Percentiles rank a stretch among this genome's conserved stretches.
These are phyloP conservation scores for Heliothis subflexa DNA, from an alignment of 1,140 invertebrate genomes.

Conservation along the genomic window DNA sequence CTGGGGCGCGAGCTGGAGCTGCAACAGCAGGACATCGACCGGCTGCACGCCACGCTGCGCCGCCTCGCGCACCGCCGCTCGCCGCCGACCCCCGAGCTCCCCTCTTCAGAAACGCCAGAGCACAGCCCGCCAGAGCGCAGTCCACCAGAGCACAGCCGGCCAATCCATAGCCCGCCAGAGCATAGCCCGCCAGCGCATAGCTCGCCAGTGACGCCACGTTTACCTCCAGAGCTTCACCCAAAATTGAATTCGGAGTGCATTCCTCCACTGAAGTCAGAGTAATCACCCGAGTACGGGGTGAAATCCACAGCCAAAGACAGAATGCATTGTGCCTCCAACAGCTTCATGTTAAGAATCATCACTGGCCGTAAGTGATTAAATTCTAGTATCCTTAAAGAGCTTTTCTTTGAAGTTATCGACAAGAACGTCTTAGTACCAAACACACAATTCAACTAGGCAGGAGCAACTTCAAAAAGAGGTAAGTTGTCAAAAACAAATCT, in stretches of 20 bases:
- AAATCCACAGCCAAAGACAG: no score
- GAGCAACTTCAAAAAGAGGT: no score
- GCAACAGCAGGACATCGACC: slow-evolving; percentile 59
- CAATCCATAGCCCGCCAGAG: not conserved
- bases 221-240: not conserved
- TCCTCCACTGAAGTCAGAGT: not conserved
- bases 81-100: not conserved
- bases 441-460: no score
- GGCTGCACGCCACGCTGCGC: slow-evolving; percentile 47
- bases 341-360: no score
- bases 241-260: not conserved
- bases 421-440: no score
- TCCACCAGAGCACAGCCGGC: no score
- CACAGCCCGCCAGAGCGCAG: not conserved
- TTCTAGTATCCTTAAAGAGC: no score
- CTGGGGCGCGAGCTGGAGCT: slow-evolving; percentile 56
- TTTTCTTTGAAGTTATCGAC: no score
- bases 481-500: no score
- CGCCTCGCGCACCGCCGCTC: slow-evolving; percentile 1
- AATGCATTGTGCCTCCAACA: no score
- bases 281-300: no score
- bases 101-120: not conserved
- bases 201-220: not conserved
- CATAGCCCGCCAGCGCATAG: not conserved
- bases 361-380: no score